phyloP scores from a whole-genome alignment of 2,113 vertebrate species.

The Sylvietta virens region DNA sequence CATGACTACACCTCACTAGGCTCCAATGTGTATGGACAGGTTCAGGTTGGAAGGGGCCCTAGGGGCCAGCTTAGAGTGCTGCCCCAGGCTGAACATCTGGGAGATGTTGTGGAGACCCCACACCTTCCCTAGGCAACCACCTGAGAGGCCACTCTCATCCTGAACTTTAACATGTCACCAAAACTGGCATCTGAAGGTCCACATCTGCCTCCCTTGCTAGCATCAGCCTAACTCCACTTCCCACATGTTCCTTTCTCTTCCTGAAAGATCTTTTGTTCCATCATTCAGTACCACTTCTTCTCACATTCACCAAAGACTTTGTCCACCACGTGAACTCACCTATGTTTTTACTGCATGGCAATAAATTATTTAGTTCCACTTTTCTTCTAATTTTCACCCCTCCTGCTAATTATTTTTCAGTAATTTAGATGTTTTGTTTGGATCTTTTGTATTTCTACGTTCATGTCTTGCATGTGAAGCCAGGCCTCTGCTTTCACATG shows the following conservation, averaged over 20 bases:
- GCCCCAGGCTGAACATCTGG: not conserved
- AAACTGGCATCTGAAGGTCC: not conserved
- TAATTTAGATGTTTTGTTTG: not conserved
- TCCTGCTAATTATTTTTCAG: not conserved
- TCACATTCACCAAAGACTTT: not conserved
- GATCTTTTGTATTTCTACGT: not conserved
- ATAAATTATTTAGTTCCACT: not conserved
- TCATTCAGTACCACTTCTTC: not conserved
- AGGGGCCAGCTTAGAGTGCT: rapidly evolving
- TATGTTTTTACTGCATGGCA: not conserved
- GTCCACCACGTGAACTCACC: not conserved
- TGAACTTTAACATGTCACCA: not conserved
- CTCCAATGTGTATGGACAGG: not conserved
- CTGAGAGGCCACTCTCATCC: not conserved
- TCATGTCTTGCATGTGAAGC: not conserved
- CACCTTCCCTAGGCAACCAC: not conserved
- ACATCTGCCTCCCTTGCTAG: not conserved
- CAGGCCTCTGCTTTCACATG: not conserved
- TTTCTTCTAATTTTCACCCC: not conserved
- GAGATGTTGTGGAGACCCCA: not conserved
- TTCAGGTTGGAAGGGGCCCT: not conserved
- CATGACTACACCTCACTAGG: not conserved
- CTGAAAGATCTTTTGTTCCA: not conserved
- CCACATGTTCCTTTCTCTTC: not conserved
- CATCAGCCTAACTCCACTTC: not conserved